Evolutionary conservation across 30 jellyfish, hydroid and myxozoan genomes (phyloP), one percentile per base, ranked within the genome.

Genomic region (Mastigias papua): DNA sequence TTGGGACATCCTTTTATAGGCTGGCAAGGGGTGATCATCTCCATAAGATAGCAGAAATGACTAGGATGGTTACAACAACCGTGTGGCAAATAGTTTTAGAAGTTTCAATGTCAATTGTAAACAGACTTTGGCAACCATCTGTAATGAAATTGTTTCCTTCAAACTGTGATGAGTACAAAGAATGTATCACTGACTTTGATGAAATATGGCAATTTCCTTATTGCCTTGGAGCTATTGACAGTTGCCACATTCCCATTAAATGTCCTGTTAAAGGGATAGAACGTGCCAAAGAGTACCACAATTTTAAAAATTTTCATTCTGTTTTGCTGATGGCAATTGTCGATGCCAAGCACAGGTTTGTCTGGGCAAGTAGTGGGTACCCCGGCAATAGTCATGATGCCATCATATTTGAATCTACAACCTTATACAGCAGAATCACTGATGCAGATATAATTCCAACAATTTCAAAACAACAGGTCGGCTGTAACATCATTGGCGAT

Each of bases 181-280:
- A 74, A 69, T 16, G 0, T 7, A 21, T 74, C 0, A 15, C 0
- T 19, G 30, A 46, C n/a, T 31, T 74, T 70, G 86, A 31, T 20
- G 72, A 74, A 30, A 69, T 17, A 37, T 74, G 77, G 70, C 86
- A 74, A 34, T 74, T 31, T 76, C 86, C 86, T 11, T 74, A 37
- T 23, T 46, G 48, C 42, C 35, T 70, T 70, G 48, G 73, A 11
- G 86, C 86, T 34, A 0, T 34, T 9, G 86, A 74, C 35, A 34
- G 69, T 1, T 3, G 0, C 5, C 69, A 48, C 37, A 16, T 51
- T 27, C 62, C 78, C 0, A 49, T 78, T 0, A 51, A 49, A 49
- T 78, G 89, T 48, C 89, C 89, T 10, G 22, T 31, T 17, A 81
- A 58, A 16, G 89, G 89, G 23, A 11, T 4, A 6, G 75, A 78